These are phyloP conservation scores for Amblyornis subalaris DNA, from an alignment of 2,113 vertebrate species.

Conservation along the genomic window DNA sequence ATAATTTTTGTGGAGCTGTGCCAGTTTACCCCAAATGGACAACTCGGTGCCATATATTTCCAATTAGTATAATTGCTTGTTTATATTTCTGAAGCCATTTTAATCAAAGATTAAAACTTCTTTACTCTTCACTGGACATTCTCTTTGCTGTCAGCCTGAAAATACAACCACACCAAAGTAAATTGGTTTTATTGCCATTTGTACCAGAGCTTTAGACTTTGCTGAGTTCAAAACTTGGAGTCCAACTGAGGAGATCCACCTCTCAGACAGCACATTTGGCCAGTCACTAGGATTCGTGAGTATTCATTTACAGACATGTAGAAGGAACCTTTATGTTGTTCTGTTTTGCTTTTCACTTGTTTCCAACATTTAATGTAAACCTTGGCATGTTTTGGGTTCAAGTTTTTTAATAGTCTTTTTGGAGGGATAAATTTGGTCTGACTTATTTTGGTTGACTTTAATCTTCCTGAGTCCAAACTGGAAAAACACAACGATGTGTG, in stretches of 20 bases:
- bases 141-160: background rate
- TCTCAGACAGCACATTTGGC: background rate
- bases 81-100: background rate
- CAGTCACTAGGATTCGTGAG: background rate
- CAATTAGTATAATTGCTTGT: background rate
- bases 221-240: background rate
- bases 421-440: background rate
- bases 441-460: background rate
- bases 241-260: background rate
- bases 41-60: background rate
- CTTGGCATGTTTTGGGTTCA: background rate
- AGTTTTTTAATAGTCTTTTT: background rate
- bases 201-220: background rate
- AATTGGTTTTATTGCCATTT: background rate
- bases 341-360: background rate
- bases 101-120: background rate
- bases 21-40: background rate
- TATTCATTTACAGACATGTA: background rate
- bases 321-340: background rate
- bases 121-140: background rate
- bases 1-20: background rate
- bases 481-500: background rate
- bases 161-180: background rate
- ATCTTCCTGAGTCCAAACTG: background rate
- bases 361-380: background rate